phyloP scores from a whole-genome alignment of 2,888 invertebrate genomes.

The Cantharis flavilabris region DNA sequence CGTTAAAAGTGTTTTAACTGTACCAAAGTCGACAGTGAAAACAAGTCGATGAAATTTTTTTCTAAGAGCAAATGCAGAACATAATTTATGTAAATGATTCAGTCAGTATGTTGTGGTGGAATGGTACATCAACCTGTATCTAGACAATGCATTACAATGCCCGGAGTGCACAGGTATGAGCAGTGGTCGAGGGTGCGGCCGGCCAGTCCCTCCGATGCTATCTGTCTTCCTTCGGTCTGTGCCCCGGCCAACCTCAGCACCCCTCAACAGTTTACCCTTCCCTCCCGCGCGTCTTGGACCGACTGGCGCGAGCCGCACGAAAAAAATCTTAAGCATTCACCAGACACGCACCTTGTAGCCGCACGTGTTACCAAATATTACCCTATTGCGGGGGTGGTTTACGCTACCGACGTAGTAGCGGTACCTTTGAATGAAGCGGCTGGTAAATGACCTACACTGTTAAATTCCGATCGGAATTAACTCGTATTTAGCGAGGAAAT shows the following conservation, averaged over 20 bases:
- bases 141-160: conserved; percentile 42
- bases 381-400: conserved; percentile 38
- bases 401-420: conserved; percentile 30
- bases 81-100: conserved; percentile 28
- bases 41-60: neutral
- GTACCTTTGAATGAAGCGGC: conserved; percentile 29
- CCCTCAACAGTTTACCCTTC: conserved; percentile 41
- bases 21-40: neutral
- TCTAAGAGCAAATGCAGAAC: conserved; percentile 20
- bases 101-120: conserved; percentile 28
- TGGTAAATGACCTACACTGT: conserved; percentile 29
- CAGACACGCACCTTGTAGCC: conserved; percentile 43
- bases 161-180: conserved; percentile 41
- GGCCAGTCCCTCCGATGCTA: conserved; percentile 48
- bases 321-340: conserved; percentile 45
- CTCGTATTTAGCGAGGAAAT: conserved; percentile 10
- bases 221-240: conserved; percentile 46
- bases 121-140: conserved; percentile 39
- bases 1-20: neutral
- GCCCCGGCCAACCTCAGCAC: conserved; percentile 39
- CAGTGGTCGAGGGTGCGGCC: conserved; percentile 46
- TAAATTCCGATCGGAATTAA: conserved; percentile 12
- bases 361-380: conserved; percentile 47
- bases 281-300: conserved; percentile 22
- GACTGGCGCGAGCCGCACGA: conserved; percentile 42